A percentile compares a stretch with the other conserved stretches of the same genome.
phyloP scores from a whole-genome alignment of 2,113 vertebrate species.

The Serilophus lunatus region DNA sequence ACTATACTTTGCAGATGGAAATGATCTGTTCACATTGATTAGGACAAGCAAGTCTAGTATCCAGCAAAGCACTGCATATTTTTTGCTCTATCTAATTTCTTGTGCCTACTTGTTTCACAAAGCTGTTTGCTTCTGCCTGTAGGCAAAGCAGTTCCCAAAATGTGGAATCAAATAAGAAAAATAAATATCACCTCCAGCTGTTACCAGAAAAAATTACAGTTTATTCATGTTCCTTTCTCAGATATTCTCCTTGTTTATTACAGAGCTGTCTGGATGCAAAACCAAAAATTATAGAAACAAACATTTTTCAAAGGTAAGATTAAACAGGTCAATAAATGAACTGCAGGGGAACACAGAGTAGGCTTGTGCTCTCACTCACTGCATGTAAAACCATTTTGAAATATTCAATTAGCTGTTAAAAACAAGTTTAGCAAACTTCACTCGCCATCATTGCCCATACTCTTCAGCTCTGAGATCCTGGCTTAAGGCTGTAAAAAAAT shows the following conservation, averaged over 20 bases:
- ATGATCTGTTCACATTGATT: neutral
- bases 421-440: neutral
- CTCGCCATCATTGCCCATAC: neutral
- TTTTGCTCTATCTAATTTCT: neutral
- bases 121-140: neutral
- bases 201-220: neutral
- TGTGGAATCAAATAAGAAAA: neutral
- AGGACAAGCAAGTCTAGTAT: neutral
- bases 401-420: neutral
- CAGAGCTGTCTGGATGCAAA: neutral
- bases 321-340: neutral
- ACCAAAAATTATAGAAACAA: neutral
- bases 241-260: neutral
- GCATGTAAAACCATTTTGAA: neutral
- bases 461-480: neutral
- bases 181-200: neutral
- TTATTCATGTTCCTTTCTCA: neutral
- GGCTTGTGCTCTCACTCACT: neutral
- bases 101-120: neutral
- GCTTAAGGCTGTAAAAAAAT: neutral
- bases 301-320: neutral
- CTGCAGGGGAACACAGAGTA: neutral
- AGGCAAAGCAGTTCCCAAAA: neutral
- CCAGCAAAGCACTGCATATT: neutral
- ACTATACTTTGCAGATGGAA: neutral